Percentiles rank a stretch among this genome's conserved stretches.
Conservation (phyloP, 2,888 invertebrate species). For the Chaitophorus viminalis region DNA sequence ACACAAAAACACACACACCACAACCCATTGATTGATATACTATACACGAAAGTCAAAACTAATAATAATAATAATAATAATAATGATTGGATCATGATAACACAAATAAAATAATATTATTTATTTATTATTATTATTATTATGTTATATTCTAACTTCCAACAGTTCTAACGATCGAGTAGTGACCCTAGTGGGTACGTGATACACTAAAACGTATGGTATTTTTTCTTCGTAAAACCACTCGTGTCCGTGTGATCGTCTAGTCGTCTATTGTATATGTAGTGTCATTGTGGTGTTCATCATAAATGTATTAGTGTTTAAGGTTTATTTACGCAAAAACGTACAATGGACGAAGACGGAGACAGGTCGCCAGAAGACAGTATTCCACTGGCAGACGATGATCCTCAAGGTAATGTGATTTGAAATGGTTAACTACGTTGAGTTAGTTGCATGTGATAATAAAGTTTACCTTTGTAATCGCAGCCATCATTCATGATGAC, state of each 20-base stretch:
- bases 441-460: not conserved
- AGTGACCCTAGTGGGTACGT: too few species aligned
- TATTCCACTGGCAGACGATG: slow-evolving; percentile 91
- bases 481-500: slow-evolving; percentile 86
- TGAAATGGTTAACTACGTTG: not conserved
- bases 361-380: slow-evolving; percentile 67
- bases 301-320: slow-evolving; percentile 1
- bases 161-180: too few species aligned
- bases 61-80: too few species aligned
- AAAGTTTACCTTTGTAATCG: slow-evolving; percentile 64
- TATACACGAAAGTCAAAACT: too few species aligned
- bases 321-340: not conserved
- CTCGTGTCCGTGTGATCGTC: not conserved
- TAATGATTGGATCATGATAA: too few species aligned
- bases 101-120: too few species aligned
- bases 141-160: too few species aligned
- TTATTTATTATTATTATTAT: too few species aligned
- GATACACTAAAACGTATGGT: too few species aligned
- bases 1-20: too few species aligned
- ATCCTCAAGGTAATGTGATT: slow-evolving; percentile 81
- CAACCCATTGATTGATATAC: too few species aligned
- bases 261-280: not conserved
- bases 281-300: not conserved
- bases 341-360: slow-evolving; percentile 30
- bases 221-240: not conserved